Percentiles rank a stretch among this genome's conserved stretches.
phyloP scores from a whole-genome alignment of 1,140 invertebrate genomes.

The Xylocopa sonorina region DNA sequence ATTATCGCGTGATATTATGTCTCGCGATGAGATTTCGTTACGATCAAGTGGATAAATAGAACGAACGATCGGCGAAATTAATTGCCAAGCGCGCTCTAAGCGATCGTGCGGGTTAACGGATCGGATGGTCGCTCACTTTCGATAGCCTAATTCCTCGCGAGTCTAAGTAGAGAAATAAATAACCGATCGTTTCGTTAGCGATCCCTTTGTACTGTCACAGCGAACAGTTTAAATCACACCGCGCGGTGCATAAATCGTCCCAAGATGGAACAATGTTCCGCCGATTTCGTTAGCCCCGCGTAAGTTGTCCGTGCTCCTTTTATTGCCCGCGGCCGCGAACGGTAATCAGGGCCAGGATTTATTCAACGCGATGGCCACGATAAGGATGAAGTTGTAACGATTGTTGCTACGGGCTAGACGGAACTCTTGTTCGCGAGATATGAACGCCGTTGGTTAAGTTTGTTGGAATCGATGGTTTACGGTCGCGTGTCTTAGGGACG shows the following conservation, averaged over 20 bases:
- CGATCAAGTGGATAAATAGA: too few relatives aligned
- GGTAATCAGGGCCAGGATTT: constrained; percentile 34
- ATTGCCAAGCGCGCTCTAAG: too few relatives aligned
- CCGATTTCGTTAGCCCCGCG: constrained; percentile 19
- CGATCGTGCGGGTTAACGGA: too few relatives aligned
- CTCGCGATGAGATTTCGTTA: too few relatives aligned
- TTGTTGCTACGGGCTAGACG: constrained; percentile 41
- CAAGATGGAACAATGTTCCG: constrained; percentile 1
- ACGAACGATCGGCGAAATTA: too few relatives aligned
- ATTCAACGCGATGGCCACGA: constrained; percentile 20
- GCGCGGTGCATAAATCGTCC: not conserved
- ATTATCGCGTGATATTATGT: too few relatives aligned
- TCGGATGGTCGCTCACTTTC: too few relatives aligned
- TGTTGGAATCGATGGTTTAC: constrained; percentile 36
- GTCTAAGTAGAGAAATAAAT: not conserved
- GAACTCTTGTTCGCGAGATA: constrained; percentile 31
- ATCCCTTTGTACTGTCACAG: not conserved
- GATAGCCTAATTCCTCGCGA: not conserved
- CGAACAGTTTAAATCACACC: not conserved
- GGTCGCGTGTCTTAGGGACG: constrained; percentile 17
- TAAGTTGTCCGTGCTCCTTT: not conserved
- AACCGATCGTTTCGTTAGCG: not conserved
- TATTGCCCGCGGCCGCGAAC: not conserved
- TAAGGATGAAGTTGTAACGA: constrained; percentile 49
- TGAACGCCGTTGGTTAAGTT: constrained; percentile 41